phyloP scores from a whole-genome alignment of 1,140 invertebrate genomes.

The Melipona quadrifasciata region DNA sequence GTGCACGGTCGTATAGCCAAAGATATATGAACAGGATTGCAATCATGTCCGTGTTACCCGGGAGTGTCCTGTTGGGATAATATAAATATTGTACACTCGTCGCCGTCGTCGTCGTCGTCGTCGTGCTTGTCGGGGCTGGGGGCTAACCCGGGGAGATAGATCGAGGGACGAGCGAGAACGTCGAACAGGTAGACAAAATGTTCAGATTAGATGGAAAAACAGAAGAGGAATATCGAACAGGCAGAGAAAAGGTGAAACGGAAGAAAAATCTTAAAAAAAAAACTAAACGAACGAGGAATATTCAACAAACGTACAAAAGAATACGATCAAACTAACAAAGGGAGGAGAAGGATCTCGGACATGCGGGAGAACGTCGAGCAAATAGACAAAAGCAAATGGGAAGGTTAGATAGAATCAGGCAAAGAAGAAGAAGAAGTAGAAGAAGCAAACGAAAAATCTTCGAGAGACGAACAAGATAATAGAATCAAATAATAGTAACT shows the following conservation, averaged over 20 bases:
- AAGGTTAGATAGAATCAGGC: too few species aligned
- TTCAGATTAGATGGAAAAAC: too few species aligned
- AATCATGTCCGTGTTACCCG: constrained; percentile 79
- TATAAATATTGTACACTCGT: constrained; percentile 80
- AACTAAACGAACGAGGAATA: constrained; percentile 43
- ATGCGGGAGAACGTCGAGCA: too few species aligned
- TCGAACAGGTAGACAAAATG: constrained; percentile 3
- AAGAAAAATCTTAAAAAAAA: too few species aligned
- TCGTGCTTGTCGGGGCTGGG: constrained; percentile 35
- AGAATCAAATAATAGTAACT: too few species aligned
- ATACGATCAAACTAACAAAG: too few species aligned
- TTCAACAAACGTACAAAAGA: too few species aligned
- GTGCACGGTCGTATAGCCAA: constrained; percentile 70
- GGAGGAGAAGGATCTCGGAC: too few species aligned
- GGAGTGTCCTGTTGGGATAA: constrained; percentile 80
- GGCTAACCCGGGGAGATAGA: constrained; percentile 48
- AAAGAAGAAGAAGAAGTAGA: too few species aligned
- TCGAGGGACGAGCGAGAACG: constrained; percentile 3
- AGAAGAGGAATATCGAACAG: neutral
- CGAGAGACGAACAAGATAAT: too few species aligned
- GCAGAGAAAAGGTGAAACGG: constrained; percentile 12
- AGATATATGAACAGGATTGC: constrained; percentile 80
- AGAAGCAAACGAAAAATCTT: constrained; percentile 15
- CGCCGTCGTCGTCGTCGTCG: constrained; percentile 52
- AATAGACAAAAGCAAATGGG: constrained; percentile 57